Evolutionary conservation across 2,113 vertebrate genomes (phyloP).

Genomic region (Sinocyclocheilus rhinocerous): DNA sequence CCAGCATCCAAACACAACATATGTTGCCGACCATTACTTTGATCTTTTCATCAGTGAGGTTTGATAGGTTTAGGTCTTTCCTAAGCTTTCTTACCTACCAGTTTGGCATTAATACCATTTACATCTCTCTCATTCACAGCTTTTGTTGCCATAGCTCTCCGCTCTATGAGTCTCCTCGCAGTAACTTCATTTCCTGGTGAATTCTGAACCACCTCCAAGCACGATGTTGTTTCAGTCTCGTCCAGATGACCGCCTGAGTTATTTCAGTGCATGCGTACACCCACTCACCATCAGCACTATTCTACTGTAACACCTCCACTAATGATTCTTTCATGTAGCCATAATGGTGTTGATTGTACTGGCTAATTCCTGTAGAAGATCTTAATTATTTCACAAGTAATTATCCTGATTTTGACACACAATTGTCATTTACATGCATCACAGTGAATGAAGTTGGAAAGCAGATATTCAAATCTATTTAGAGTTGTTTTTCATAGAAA

Average conservation of each 20-base stretch:
- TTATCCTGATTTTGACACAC: conserved; percentile 15
- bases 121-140: conserved; percentile 9
- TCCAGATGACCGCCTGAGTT: conserved; percentile 44
- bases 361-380: background rate
- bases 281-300: conserved; percentile 29
- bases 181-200: conserved; percentile 24
- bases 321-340: conserved; percentile 23
- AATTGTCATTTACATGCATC: background rate
- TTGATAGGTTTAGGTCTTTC: background rate
- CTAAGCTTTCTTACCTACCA: background rate
- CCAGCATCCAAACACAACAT: no score
- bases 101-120: conserved; percentile 13
- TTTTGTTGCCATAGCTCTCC: background rate
- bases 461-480: background rate
- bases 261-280: conserved; percentile 29
- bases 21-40: no score
- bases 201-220: conserved; percentile 37
- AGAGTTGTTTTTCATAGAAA: background rate
- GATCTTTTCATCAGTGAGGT: no score
- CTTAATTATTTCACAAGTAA: conserved; percentile 7
- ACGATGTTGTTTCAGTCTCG: conserved; percentile 37
- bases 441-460: background rate
- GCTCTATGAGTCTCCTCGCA: conserved; percentile 1
- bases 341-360: conserved; percentile 19
- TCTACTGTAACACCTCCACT: conserved; percentile 20